phyloP scores from a whole-genome alignment of 2,797 vertebrate genomes.

The Gambusia yucatana region DNA sequence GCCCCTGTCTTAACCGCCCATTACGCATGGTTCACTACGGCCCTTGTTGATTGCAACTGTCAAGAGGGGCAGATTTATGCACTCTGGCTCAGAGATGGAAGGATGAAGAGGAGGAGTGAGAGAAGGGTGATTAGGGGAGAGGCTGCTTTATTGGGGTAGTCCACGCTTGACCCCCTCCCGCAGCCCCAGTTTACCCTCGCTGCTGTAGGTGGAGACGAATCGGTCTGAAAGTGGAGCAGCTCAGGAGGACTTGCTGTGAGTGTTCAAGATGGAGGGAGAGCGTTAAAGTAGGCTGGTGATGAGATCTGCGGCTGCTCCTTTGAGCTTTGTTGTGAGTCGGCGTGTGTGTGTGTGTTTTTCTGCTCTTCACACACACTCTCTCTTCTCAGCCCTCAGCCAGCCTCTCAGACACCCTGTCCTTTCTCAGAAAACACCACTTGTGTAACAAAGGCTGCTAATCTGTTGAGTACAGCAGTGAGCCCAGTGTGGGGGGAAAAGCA shows the following conservation, averaged over 20 bases:
- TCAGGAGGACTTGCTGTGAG: constrained; percentile 18
- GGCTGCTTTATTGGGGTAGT: constrained; percentile 65
- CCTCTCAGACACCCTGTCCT: constrained; percentile 66
- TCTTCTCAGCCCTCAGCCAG: constrained; percentile 49
- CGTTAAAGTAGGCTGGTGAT: constrained; percentile 48
- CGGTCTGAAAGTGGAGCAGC: constrained; percentile 22
- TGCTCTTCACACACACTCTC: constrained; percentile 29
- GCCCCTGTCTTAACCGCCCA: constrained; percentile 79
- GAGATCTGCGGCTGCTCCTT: constrained; percentile 58
- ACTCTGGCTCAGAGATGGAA: constrained; percentile 62
- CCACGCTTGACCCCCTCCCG: constrained; percentile 58
- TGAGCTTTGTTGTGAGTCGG: constrained; percentile 39
- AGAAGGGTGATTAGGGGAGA: constrained; percentile 49
- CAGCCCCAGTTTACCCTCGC: constrained; percentile 16
- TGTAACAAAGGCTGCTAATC: constrained; percentile 76
- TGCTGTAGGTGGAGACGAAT: constrained; percentile 41
- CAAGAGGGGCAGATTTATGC: constrained; percentile 75
- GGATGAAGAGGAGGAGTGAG: constrained; percentile 42
- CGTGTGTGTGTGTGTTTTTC: constrained; percentile 4
- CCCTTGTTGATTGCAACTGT: constrained; percentile 83
- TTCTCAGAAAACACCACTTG: constrained; percentile 71
- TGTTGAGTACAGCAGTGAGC: constrained; percentile 72
- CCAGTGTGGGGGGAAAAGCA: constrained; percentile 45
- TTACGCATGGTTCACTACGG: constrained; percentile 80
- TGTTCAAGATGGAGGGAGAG: constrained; percentile 42